Conservation (phyloP, 2,888 invertebrate species). For the Synanthedon myopaeformis region DNA sequence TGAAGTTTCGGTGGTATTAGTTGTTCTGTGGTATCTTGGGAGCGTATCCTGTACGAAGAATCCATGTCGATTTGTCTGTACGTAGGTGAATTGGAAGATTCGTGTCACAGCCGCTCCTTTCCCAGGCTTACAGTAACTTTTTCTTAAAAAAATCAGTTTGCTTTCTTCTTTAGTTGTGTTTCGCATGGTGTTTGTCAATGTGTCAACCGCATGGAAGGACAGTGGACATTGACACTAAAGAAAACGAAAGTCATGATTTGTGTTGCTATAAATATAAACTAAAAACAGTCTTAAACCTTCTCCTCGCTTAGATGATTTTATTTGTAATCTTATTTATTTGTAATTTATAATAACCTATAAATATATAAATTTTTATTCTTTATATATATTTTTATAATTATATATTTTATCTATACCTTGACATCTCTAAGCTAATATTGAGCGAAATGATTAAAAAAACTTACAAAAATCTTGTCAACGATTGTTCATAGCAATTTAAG, state of each 20-base stretch:
- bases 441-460: too few species aligned
- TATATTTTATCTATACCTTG: too few species aligned
- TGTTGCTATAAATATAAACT: constrained; percentile 5
- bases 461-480: too few species aligned
- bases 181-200: constrained; percentile 26
- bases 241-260: constrained; percentile 45
- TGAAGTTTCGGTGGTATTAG: background rate
- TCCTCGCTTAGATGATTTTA: too few species aligned
- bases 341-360: too few species aligned
- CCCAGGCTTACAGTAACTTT: constrained; percentile 25
- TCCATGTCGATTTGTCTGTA: constrained; percentile 8
- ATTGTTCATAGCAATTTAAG: too few species aligned
- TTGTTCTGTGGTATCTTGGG: constrained; percentile 8
- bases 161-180: constrained; percentile 44
- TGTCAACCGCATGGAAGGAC: constrained; percentile 7
- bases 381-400: too few species aligned
- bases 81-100: constrained; percentile 33
- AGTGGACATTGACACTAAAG: constrained; percentile 23
- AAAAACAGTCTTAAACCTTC: background rate
- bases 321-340: too few species aligned
- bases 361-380: too few species aligned
- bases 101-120: constrained; percentile 34
- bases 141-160: constrained; percentile 32
- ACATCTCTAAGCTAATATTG: too few species aligned
- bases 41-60: constrained; percentile 8